Evolutionary conservation across 2,888 invertebrate species (phyloP).

Genomic region (Coenonympha arcania): DNA sequence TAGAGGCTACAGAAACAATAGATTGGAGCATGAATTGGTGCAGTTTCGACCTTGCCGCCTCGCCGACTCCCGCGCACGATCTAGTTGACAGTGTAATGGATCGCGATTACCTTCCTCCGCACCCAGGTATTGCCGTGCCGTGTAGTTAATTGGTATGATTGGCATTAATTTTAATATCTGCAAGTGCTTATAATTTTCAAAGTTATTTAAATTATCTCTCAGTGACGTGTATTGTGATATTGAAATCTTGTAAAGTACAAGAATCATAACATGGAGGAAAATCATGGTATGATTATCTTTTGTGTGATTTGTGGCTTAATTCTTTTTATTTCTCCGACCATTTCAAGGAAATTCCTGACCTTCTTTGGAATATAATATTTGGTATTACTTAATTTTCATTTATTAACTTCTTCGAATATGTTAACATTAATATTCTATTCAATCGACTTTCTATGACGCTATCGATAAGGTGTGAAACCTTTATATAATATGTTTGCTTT

Average conservation of each 20-base stretch:
- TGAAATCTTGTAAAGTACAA: no score
- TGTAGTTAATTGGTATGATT: slow-evolving; percentile 7
- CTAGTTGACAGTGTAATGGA: slow-evolving; percentile 59
- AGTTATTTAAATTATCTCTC: no score
- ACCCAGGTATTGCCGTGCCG: slow-evolving; percentile 42
- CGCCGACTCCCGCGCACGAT: slow-evolving; percentile 56
- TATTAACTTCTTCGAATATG: slow-evolving; percentile 20
- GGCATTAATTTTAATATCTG: background rate
- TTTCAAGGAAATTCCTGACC: no score
- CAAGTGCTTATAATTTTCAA: background rate
- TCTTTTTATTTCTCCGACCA: background rate
- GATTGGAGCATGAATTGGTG: slow-evolving; percentile 48
- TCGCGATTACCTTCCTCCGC: slow-evolving; percentile 49
- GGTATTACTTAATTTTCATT: no score
- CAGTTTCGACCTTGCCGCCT: slow-evolving; percentile 60
- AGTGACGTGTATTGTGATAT: no score
- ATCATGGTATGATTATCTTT: background rate
- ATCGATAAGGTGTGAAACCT: slow-evolving; percentile 30
- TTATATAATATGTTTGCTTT: slow-evolving; percentile 63
- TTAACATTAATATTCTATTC: slow-evolving; percentile 28
- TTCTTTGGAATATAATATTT: no score
- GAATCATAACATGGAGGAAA: background rate
- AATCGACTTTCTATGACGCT: slow-evolving; percentile 19
- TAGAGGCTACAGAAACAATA: slow-evolving; percentile 36
- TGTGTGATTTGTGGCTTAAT: background rate